Evolutionary conservation across 2,888 invertebrate genomes (phyloP), one percentile per base, ranked within the genome.

Genomic region (Latrodectus hesperus): DNA sequence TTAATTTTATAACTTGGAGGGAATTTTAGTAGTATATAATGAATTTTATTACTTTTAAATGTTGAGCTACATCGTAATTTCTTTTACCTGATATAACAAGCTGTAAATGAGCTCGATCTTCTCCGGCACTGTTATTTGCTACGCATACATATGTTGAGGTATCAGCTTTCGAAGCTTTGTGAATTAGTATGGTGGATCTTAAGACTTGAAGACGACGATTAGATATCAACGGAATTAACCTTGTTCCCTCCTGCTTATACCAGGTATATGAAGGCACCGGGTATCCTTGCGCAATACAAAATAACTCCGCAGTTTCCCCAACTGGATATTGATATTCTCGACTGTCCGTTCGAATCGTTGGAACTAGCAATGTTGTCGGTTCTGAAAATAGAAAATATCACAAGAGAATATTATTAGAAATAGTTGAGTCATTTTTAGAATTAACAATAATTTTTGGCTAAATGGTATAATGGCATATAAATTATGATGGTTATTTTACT

Each of bases 241-340:
- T 51, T 53, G 90, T 90, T 1, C 86, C 86, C 16, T 89, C 86
- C 65, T 85, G 82, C 90, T 89, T 80, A 49, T 88, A 90, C 93
- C 93, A 93, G 14, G 90, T 90, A 90, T 92, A 92, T 8, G 89
- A 90, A 9, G 93, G 92, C 0, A 91, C 90, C 1, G 93, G 93
- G 90, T 91, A 91, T 3, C 92, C 92, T 84, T 91, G 92, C 67
- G 92, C 92, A 4, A 91, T 91, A 89, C 93, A 93, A 1, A 92
- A 91, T 10, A 93, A 90, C 88, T 92, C 92, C 0, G 91, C 91
- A 0, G 90, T 90, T 26, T 90, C 90, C 1, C 92, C 92, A 22
- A 88, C 83, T 22, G 55, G 67, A 22, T 51, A 84, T 38, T 88
- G 71, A 16, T 72, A 71, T n/a, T 88, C 88, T 17, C 83, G 14